Conservation (phyloP, 2,888 invertebrate genomes). For the Eristalis arbustorum region DNA sequence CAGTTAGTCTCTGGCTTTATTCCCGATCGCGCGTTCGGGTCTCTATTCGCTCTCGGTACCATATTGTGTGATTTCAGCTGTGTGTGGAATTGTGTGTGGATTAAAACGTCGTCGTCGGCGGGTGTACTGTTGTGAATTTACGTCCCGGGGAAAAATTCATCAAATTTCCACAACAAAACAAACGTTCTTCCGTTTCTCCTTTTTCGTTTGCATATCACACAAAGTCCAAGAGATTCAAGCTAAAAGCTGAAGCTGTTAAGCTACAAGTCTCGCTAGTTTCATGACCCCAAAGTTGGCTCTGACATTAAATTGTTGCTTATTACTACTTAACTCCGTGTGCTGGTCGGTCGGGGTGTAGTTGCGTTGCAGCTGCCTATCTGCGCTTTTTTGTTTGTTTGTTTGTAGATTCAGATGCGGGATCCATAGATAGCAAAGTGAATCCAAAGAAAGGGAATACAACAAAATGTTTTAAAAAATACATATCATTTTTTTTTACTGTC, state of each 20-base stretch:
- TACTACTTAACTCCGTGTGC: background rate
- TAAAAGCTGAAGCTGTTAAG: background rate
- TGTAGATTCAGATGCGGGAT: constrained; percentile 43
- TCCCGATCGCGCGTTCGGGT: constrained; percentile 41
- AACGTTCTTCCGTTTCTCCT: background rate
- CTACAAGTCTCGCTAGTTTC: constrained; percentile 55
- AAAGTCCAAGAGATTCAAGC: background rate
- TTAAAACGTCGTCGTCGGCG: background rate
- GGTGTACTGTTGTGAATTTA: background rate
- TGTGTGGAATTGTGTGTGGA: background rate
- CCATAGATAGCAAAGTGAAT: constrained; percentile 41
- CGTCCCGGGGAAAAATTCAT: background rate
- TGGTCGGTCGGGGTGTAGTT: constrained; percentile 28
- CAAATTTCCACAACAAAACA: background rate
- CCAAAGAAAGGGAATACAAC: background rate
- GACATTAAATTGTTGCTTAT: constrained; percentile 50
- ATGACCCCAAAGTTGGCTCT: constrained; percentile 65
- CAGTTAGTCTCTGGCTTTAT: constrained; percentile 65
- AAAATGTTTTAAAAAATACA: background rate
- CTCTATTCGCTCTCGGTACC: constrained; percentile 2
- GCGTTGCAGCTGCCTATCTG: constrained; percentile 12
- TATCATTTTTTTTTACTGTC: background rate
- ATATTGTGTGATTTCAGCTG: constrained; percentile 8
- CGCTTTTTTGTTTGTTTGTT: constrained; percentile 4
- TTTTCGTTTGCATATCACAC: background rate